A percentile compares a stretch with the other conserved stretches of the same genome.
Conservation (phyloP, 2,888 invertebrate species). For the Leptinotarsa peninsularis region DNA sequence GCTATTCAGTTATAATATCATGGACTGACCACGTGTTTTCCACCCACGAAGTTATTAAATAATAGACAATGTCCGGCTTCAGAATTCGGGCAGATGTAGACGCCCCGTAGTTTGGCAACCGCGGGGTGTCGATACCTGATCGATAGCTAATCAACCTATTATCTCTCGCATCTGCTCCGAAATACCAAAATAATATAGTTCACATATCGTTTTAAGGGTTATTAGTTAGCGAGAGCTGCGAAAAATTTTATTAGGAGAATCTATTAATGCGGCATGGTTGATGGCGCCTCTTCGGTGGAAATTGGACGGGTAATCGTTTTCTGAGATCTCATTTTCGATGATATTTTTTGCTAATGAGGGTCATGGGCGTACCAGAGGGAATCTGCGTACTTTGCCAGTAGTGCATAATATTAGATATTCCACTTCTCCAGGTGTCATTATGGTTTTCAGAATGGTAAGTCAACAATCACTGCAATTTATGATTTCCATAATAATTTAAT, state of each 20-base stretch:
- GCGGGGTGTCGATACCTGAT: conserved; percentile 52
- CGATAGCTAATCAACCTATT: conserved; percentile 53
- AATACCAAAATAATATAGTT: conserved; percentile 31
- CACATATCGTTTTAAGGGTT: conserved; percentile 24
- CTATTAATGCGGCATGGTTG: conserved; percentile 25
- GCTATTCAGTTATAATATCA: neutral
- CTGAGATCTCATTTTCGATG: conserved; percentile 23
- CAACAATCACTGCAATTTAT: too few species aligned
- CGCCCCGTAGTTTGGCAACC: conserved; percentile 39
- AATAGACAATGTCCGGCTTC: conserved; percentile 39
- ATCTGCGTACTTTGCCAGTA: too few species aligned
- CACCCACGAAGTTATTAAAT: conserved; percentile 50
- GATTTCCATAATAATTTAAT: too few species aligned
- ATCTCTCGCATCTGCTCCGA: conserved; percentile 48
- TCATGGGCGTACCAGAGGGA: conserved; percentile 1
- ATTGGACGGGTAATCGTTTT: conserved; percentile 26
- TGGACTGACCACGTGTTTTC: conserved; percentile 32
- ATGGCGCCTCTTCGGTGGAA: conserved; percentile 26
- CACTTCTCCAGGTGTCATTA: too few species aligned
- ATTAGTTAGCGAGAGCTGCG: conserved; percentile 22
- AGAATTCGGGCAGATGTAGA: conserved; percentile 47
- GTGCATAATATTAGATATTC: too few species aligned
- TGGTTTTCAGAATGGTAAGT: too few species aligned
- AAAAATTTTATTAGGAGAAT: conserved; percentile 21
- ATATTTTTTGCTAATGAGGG: conserved; percentile 24